Conservation (phyloP, 1,140 invertebrate genomes). For the Trichomalopsis sarcophagae region DNA sequence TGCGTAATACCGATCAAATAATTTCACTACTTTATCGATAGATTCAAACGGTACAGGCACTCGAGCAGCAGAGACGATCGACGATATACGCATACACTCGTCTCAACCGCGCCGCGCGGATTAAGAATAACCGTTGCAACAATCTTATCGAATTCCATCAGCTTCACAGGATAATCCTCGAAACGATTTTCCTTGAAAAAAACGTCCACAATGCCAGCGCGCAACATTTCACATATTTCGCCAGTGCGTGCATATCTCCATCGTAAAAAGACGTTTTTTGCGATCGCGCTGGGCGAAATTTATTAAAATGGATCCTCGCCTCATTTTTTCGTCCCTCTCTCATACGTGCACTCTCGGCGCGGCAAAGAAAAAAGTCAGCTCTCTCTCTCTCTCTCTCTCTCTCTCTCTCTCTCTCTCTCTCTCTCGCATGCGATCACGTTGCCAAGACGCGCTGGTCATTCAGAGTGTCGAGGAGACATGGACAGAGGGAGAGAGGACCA, state of each 20-base stretch:
- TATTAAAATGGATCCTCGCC: conserved; percentile 33
- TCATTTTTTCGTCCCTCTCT: neutral
- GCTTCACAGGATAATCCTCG: no score
- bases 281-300: conserved; percentile 13
- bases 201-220: neutral
- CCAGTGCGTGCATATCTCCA: neutral
- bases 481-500: conserved; percentile 60
- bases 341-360: neutral
- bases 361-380: neutral
- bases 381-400: no score
- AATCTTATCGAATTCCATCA: no score
- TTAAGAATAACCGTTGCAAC: no score
- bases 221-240: neutral
- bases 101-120: no score
- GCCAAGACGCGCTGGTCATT: conserved; percentile 70
- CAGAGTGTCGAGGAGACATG: conserved; percentile 58
- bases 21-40: conserved; percentile 19
- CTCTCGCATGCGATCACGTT: conserved; percentile 60
- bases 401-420: neutral
- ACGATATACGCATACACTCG: no score
- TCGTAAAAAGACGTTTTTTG: conserved; percentile 33
- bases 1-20: conserved; percentile 16
- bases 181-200: neutral
- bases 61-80: no score
- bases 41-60: neutral